Percentiles rank a stretch among this genome's conserved stretches.
Conservation (phyloP, 2,113 vertebrate species). For the Python bivittatus region DNA sequence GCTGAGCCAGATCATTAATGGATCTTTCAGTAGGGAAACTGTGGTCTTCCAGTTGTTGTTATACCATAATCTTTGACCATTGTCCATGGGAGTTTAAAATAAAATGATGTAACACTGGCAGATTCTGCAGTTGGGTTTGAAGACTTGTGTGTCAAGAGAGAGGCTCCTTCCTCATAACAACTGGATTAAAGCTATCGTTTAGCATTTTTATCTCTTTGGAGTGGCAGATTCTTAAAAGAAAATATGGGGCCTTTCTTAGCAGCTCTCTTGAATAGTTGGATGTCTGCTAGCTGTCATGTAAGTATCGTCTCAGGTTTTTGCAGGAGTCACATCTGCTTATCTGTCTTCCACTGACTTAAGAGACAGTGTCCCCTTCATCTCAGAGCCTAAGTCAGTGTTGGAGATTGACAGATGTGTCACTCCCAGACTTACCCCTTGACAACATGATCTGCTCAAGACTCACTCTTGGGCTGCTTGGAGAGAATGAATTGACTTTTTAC, state of each 20-base stretch:
- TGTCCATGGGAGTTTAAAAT: background rate
- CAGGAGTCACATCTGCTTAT: slow-evolving; percentile 28
- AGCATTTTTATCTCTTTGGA: background rate
- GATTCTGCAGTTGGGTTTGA: background rate
- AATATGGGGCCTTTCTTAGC: background rate
- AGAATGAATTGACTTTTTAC: slow-evolving; percentile 39
- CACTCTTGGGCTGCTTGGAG: slow-evolving; percentile 37
- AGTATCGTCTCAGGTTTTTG: slow-evolving; percentile 20
- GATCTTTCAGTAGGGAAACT: background rate
- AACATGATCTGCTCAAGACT: slow-evolving; percentile 39
- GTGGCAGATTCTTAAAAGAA: background rate
- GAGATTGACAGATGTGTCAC: slow-evolving; percentile 49
- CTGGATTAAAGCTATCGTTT: background rate
- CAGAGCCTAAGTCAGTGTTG: slow-evolving; percentile 28
- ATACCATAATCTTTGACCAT: background rate
- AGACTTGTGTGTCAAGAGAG: background rate
- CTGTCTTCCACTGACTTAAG: slow-evolving; percentile 5
- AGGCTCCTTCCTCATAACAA: background rate
- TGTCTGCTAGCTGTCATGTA: slow-evolving; percentile 30
- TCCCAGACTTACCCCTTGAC: slow-evolving; percentile 33
- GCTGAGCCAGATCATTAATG: background rate
- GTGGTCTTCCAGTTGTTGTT: background rate
- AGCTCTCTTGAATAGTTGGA: background rate
- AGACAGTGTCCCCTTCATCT: slow-evolving; percentile 42
- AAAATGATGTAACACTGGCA: background rate